Evolutionary conservation across 2,797 vertebrate genomes (phyloP), one percentile per base, ranked within the genome.

Genomic region (Sebastes taczanowskii): DNA sequence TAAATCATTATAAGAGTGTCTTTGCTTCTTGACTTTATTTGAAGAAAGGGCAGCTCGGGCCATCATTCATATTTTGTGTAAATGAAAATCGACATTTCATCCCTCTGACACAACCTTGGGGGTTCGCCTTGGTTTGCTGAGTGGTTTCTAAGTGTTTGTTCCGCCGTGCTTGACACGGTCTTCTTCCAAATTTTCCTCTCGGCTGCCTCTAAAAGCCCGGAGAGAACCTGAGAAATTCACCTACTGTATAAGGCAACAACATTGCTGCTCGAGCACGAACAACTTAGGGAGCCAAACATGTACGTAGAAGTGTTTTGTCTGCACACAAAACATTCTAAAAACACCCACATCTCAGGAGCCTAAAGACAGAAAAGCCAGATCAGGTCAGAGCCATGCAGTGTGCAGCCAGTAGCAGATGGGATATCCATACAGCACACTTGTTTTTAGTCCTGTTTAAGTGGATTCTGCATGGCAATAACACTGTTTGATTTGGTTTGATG

Each of bases 41-140:
- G 58, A 53, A 66, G 66, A 80, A 62, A 80, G 73, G 52, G 71
- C 34, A 82, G 71, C 82, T 79, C 27, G 2, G 55, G 46, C 61
- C 64, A 81, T 88, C 82, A 58, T 82, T 87, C 80, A 85, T 63
- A 81, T 86, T 85, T 86, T 69, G 30, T 23, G 5, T 60, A 61
- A 85, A 88, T 86, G 69, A 84, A 85, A 89, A 85, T 89, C 35
- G 58, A 90, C 81, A 89, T 88, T 80, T 86, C 78, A 75, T 85
- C 61, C 75, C 69, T 61, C 42, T 49, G 80, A 86, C 64, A 13
- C 49, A 76, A 88, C 87, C 81, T 79, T 64, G 73, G 66, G 66
- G 65, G 29, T 70, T 73, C 2, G 62, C 71, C 58, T 74, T 18
- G 70, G 85, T 71, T 71, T 68, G 61, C 78, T 35, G 79, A 90